A percentile compares a stretch with the other conserved stretches of the same genome.
phyloP scores from a whole-genome alignment of 2,888 invertebrate genomes.

The Brachynemurus nebulosus region DNA sequence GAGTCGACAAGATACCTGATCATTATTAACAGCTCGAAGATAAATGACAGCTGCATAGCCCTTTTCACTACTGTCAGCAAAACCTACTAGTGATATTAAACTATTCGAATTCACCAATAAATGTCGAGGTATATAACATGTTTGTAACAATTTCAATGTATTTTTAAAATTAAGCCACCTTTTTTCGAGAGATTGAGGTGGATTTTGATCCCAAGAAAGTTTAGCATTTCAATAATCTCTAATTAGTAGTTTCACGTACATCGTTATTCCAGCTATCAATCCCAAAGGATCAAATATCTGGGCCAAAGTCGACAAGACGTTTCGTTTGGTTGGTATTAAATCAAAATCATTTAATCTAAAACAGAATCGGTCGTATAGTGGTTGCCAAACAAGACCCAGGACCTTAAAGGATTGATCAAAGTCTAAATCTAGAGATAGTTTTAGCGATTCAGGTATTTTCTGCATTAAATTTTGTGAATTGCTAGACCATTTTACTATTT shows the following conservation, averaged over 20 bases:
- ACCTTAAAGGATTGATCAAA: no score
- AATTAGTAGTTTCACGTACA: slow-evolving; percentile 9
- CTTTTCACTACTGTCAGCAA: not conserved
- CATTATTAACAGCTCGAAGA: not conserved
- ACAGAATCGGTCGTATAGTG: not conserved
- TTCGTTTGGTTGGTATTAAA: no score
- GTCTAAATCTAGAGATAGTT: no score
- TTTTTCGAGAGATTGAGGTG: not conserved
- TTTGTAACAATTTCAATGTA: not conserved
- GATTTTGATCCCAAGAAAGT: not conserved
- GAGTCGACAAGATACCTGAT: not conserved
- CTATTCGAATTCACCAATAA: not conserved
- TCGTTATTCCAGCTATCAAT: slow-evolving; percentile 8
- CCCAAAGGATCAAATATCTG: slow-evolving; percentile 11
- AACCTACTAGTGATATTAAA: not conserved
- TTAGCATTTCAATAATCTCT: not conserved
- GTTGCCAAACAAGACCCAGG: no score
- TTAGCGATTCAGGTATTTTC: no score
- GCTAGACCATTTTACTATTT: no score
- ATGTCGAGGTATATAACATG: not conserved
- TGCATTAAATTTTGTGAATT: no score
- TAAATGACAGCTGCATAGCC: not conserved
- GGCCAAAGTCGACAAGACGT: slow-evolving; percentile 1
- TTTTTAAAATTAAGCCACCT: not conserved
- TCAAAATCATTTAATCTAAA: no score